Percentiles rank a stretch among this genome's conserved stretches.
These are phyloP conservation scores for Drosophila crucigera DNA, from an alignment of 2,888 invertebrate species.

Conservation along the genomic window DNA sequence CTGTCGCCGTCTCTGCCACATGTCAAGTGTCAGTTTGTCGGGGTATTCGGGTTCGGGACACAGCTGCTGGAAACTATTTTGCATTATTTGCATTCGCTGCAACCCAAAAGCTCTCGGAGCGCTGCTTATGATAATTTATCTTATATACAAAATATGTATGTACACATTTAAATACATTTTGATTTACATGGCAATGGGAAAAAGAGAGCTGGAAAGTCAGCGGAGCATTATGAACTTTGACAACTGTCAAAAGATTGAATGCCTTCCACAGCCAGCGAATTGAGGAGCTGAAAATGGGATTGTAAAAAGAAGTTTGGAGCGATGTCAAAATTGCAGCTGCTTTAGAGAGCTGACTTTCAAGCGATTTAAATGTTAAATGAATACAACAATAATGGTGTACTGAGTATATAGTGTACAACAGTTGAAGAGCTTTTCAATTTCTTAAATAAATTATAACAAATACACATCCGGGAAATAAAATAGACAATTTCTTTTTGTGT, in stretches of 20 bases:
- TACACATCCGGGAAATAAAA: neutral
- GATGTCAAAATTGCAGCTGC: constrained; percentile 4
- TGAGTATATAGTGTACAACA: neutral
- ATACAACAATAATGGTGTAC: neutral
- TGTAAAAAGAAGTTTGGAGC: constrained; percentile 20
- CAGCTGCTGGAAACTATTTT: constrained; percentile 69
- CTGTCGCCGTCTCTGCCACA: constrained; percentile 61
- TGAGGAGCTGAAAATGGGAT: neutral
- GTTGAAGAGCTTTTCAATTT: neutral
- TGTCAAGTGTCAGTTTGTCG: constrained; percentile 69
- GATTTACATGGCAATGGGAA: constrained; percentile 52
- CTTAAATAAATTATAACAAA: neutral
- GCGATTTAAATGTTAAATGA: neutral
- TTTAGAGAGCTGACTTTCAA: neutral
- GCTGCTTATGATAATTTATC: constrained; percentile 68
- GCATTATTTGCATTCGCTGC: constrained; percentile 55
- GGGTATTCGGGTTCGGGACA: constrained; percentile 27
- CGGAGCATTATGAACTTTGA: constrained; percentile 46
- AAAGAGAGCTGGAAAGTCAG: neutral
- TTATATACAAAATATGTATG: constrained; percentile 16
- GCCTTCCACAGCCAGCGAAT: constrained; percentile 18
- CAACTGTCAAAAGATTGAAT: constrained; percentile 48
- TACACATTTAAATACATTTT: constrained; percentile 14
- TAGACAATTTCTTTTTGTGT: neutral
- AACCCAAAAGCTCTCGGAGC: constrained; percentile 30